A percentile compares a stretch with the other conserved stretches of the same genome.
Conservation (phyloP, 2,888 invertebrate genomes). For the Andrena bucephala region DNA sequence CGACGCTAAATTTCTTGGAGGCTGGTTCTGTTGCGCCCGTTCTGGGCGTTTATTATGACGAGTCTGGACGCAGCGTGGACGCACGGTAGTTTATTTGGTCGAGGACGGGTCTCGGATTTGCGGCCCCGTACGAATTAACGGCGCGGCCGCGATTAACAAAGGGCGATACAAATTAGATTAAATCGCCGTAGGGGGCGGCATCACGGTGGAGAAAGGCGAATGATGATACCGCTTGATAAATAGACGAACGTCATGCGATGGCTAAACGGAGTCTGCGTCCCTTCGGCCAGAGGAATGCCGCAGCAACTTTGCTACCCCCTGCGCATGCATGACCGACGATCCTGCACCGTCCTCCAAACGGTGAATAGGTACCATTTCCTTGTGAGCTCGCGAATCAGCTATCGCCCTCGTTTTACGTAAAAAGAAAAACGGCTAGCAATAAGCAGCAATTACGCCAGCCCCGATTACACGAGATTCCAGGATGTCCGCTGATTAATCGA, state of each 20-base stretch:
- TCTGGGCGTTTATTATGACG: conserved; percentile 72
- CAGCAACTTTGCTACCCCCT: conserved; percentile 22
- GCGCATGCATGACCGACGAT: conserved; percentile 28
- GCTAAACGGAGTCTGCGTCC: conserved; percentile 81
- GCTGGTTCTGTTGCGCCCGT: background rate
- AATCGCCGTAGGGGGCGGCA: conserved; percentile 84
- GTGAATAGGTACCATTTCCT: background rate
- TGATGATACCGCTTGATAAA: conserved; percentile 84
- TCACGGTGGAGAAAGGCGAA: conserved; percentile 80
- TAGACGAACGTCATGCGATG: conserved; percentile 84
- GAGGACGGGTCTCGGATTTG: conserved; percentile 70
- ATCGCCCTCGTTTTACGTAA: background rate
- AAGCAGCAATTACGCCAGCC: conserved; percentile 12
- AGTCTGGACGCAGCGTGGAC: conserved; percentile 63
- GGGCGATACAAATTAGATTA: conserved; percentile 85
- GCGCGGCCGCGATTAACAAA: conserved; percentile 83
- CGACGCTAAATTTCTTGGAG: conserved; percentile 6
- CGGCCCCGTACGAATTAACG: conserved; percentile 81
- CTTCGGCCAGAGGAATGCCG: conserved; percentile 60
- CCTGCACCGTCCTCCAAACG: background rate
- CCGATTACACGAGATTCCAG: conserved; percentile 20
- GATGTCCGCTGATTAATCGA: conserved; percentile 23
- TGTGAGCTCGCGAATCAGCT: background rate
- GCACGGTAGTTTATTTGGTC: conserved; percentile 82
- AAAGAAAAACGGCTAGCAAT: background rate